Conservation (phyloP, 2,113 vertebrate species). For the Coptodon rendalli region DNA sequence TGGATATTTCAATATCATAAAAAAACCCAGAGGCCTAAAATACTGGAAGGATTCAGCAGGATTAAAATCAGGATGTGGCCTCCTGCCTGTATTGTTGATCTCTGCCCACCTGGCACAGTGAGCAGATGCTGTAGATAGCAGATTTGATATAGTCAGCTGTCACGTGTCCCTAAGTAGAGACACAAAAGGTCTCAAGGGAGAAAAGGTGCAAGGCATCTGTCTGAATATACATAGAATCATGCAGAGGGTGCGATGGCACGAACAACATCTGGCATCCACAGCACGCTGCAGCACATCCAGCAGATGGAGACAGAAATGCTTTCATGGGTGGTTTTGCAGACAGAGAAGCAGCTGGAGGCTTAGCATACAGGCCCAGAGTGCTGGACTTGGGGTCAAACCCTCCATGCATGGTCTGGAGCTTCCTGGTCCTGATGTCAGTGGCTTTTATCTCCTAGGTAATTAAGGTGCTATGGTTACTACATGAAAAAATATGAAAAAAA, state of each 20-base stretch:
- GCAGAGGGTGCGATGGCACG: neutral
- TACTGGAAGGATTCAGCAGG: neutral
- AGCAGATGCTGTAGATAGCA: neutral
- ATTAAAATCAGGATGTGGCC: neutral
- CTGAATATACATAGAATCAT: neutral
- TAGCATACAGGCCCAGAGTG: too few species aligned
- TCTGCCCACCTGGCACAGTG: neutral
- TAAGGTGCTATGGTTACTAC: too few species aligned
- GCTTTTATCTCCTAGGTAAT: too few species aligned
- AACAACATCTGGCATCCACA: neutral
- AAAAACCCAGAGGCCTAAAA: neutral
- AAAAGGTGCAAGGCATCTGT: neutral
- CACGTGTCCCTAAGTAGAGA: neutral
- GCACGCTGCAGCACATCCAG: neutral
- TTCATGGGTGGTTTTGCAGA: neutral
- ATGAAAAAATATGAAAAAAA: too few species aligned
- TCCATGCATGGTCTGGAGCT: too few species aligned
- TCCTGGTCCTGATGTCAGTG: too few species aligned
- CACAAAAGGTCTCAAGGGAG: neutral
- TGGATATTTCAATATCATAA: neutral
- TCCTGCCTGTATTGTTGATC: slow-evolving; percentile 6
- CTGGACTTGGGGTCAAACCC: too few species aligned
- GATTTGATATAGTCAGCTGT: slow-evolving; percentile 23
- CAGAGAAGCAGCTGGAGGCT: neutral
- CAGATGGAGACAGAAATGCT: slow-evolving; percentile 51